phyloP scores from a whole-genome alignment of 2,888 invertebrate species.

The Halocaridina rubra region DNA sequence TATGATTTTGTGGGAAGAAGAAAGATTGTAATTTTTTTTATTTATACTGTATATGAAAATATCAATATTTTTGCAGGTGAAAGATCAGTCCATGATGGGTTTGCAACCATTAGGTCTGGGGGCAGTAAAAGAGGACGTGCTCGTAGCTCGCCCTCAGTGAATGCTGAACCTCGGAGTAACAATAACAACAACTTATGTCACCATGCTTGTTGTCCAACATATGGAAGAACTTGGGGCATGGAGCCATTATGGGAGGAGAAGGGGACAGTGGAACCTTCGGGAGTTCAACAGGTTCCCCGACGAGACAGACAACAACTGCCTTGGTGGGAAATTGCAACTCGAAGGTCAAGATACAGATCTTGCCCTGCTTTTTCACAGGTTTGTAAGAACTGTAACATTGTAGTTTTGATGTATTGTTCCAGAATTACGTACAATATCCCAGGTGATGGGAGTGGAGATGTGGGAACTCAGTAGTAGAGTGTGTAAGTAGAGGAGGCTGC shows the following conservation, averaged over 20 bases:
- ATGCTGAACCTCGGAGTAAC: not conserved
- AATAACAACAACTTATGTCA: not conserved
- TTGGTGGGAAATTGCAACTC: slow-evolving; percentile 89
- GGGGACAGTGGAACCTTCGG: slow-evolving; percentile 2
- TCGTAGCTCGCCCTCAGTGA: slow-evolving; percentile 39
- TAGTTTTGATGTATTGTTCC: too few species aligned
- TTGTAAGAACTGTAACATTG: not conserved
- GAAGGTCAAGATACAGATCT: slow-evolving; percentile 80
- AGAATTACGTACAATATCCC: not conserved
- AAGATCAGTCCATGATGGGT: slow-evolving; percentile 81
- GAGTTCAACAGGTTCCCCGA: slow-evolving; percentile 66
- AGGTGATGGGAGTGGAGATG: not conserved
- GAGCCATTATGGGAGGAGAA: slow-evolving; percentile 70
- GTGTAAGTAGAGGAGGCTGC: not conserved
- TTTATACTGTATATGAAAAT: too few species aligned
- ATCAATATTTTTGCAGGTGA: slow-evolving; percentile 3
- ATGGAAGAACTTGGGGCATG: slow-evolving; percentile 63
- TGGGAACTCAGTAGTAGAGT: not conserved
- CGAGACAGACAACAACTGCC: slow-evolving; percentile 78
- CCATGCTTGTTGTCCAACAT: slow-evolving; percentile 7
- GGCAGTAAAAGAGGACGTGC: slow-evolving; percentile 39
- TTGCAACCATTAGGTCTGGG: slow-evolving; percentile 78
- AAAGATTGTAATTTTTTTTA: too few species aligned
- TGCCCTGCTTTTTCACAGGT: slow-evolving; percentile 75
- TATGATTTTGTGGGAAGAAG: too few species aligned